Conservation (phyloP, 2,888 invertebrate genomes). For the Amphipyra tragopoginis region DNA sequence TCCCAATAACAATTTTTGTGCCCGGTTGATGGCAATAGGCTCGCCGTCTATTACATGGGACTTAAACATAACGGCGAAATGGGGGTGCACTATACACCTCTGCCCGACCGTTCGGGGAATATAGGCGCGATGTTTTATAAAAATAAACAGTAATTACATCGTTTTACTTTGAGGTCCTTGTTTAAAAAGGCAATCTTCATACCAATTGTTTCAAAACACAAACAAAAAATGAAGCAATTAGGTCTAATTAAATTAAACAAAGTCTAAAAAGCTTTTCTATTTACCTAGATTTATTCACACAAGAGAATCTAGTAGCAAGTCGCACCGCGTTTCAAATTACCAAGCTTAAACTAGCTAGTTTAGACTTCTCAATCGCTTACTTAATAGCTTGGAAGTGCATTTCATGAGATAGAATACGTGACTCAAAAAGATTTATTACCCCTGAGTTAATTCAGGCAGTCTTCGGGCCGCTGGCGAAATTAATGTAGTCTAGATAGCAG, state of each 20-base stretch:
- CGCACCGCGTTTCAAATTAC: constrained; percentile 46
- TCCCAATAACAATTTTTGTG: too few relatives aligned
- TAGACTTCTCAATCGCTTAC: constrained; percentile 61
- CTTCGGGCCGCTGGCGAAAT: constrained; percentile 68
- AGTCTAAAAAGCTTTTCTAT: constrained; percentile 13
- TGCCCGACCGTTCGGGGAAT: too few relatives aligned
- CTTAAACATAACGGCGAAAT: too few relatives aligned
- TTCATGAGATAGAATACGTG: constrained; percentile 77
- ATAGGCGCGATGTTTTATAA: too few relatives aligned
- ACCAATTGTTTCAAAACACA: constrained; percentile 4
- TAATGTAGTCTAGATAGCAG: constrained; percentile 67
- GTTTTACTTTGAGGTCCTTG: too few relatives aligned
- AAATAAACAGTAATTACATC: too few relatives aligned
- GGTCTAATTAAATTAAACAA: constrained; percentile 33
- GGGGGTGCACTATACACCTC: too few relatives aligned
- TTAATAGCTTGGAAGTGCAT: constrained; percentile 74
- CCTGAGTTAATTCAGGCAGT: constrained; percentile 72
- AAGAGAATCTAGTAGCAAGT: constrained; percentile 11
- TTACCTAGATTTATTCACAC: constrained; percentile 41
- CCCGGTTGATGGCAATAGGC: too few relatives aligned
- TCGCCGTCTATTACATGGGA: too few relatives aligned
- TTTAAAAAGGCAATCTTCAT: too few relatives aligned
- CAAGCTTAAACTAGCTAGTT: constrained; percentile 51
- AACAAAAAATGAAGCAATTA: constrained; percentile 19
- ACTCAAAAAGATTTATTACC: constrained; percentile 76